Evolutionary conservation across 2,888 invertebrate genomes (phyloP), one percentile per base, ranked within the genome.

Genomic region (Cryptocephalus primarius): DNA sequence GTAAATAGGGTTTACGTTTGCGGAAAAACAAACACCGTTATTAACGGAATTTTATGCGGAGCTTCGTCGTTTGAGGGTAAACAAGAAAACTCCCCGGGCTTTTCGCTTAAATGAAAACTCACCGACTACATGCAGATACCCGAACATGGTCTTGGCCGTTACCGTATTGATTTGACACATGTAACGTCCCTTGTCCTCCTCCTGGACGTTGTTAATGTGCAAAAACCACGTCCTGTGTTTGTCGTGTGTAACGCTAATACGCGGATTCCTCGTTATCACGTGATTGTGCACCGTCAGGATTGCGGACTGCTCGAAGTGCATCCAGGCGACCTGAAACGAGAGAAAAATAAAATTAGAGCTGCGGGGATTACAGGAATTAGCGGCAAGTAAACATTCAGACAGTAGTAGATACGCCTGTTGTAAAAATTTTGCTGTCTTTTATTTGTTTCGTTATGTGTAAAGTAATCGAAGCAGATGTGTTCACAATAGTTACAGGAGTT

Each of bases 141-240:
- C 93, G 61, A 88, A 89, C 70, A 91, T 91, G 44, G 90, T 91
- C 75, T 91, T 93, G 48, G 91, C 91, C 31, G 88, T 86, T 60
- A 88, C 90, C 4, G 89, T 92, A 75, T 90, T 92, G 69, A 90
- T 91, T 77, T 89, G 92, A 72, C 89, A 91, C 90, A 92, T 92
- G 75, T 92, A 93, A 51, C 88, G 79, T 47, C 93, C 92, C 61
- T 86, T 84, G 72, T 93, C 93, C 66, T 88, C 89, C 67, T 91
- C 88, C 60, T 91, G 85, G 47, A 92, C 91, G 69, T 91, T 88
- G 60, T 82, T 85, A 72, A 93, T 92, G 75, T 92, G 92, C 64
- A 93, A 78, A 73, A 84, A 89, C 90, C 91, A 92, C 58, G 91
- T 91, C 61, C 88, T 81, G 68, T 91, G 91, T 71, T 90, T 89